Percentiles rank a stretch among this genome's conserved stretches.
These are phyloP conservation scores for Trematomus loennbergii DNA, from an alignment of 2,113 vertebrate genomes.

Conservation along the genomic window DNA sequence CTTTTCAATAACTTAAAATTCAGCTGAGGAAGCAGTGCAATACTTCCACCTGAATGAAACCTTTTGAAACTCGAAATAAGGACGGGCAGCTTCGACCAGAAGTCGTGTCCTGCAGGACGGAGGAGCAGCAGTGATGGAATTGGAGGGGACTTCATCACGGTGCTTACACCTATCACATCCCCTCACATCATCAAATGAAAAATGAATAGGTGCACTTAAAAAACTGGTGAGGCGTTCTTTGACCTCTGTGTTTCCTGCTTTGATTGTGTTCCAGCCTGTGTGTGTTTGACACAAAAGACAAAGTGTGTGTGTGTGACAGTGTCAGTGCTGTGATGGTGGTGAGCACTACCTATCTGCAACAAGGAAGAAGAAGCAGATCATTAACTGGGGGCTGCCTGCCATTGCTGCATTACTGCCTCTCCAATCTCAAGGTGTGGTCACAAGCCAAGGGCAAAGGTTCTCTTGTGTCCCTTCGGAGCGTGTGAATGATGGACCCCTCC, in stretches of 20 bases:
- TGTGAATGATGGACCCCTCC: constrained; percentile 58
- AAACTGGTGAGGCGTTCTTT: constrained; percentile 58
- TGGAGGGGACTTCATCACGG: constrained; percentile 61
- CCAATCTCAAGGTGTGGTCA: constrained; percentile 70
- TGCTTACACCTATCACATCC: constrained; percentile 65
- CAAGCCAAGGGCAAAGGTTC: constrained; percentile 73
- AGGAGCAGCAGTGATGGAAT: constrained; percentile 59
- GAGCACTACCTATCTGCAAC: constrained; percentile 46
- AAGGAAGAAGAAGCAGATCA: constrained; percentile 55
- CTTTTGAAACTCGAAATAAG: constrained; percentile 33
- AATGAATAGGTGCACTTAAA: constrained; percentile 70
- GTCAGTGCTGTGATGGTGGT: not conserved
- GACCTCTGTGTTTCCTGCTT: constrained; percentile 65
- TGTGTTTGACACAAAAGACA: not conserved
- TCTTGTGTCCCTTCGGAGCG: constrained; percentile 31
- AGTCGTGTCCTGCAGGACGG: constrained; percentile 39
- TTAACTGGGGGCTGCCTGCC: constrained; percentile 73
- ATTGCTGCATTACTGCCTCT: constrained; percentile 66
- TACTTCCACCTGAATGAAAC: constrained; percentile 28
- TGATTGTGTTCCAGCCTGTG: constrained; percentile 16
- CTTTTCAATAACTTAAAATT: constrained; percentile 3
- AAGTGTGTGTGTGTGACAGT: constrained; percentile 15
- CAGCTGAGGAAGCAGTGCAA: constrained; percentile 10
- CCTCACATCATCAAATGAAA: constrained; percentile 68
- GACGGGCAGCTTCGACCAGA: not conserved